Evolutionary conservation across 2,113 vertebrate genomes (phyloP), one percentile per base, ranked within the genome.

Genomic region (Chelonoidis abingdonii): DNA sequence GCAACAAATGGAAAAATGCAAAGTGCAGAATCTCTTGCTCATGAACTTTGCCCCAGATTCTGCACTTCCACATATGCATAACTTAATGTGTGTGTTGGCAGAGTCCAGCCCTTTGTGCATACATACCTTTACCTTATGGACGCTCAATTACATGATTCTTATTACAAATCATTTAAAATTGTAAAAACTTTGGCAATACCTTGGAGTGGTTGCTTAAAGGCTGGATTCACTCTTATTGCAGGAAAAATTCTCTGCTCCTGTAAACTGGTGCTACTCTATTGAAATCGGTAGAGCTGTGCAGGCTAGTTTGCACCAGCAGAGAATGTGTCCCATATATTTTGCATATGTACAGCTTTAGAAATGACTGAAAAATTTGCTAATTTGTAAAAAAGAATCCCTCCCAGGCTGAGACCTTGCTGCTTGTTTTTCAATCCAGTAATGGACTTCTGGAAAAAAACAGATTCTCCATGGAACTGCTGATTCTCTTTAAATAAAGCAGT

Each of bases 271-370:
- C n/a, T 38, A 41, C 69, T 75, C 9, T 17, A 41, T 41, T 25
- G 41, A 78, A 78, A 78, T 14, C 11, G 10, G 11, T 44, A 78
- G 38, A 41, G 38, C 12, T 44, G 12, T 47, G 65, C 16, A 3
- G 44, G 62, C 65, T 25, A 12, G 5, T 78, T 90, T 50, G 54
- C 1, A 0, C 0, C 44, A 44, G 3, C 8, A 22, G 88, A 50
- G 44, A 78, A 16, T 47, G 19, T 8, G 7, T 44, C 22, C 8
- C 8, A 4, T 35, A 9, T 24, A 29, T 31, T 47, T 2, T 80
- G 24, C 79, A 88, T 89, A 22, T 6, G 0, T 29, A 52, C 31
- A 53, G 31, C 14, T 79, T 54, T 57, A 1, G 38, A 21, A 3
- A 3, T 24, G 24, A 47, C 75, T 44, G 75, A 95, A 85, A 21